Evolutionary conservation across 2,797 vertebrate genomes (phyloP), one percentile per base, ranked within the genome.

Genomic region (Anguilla marmorata): DNA sequence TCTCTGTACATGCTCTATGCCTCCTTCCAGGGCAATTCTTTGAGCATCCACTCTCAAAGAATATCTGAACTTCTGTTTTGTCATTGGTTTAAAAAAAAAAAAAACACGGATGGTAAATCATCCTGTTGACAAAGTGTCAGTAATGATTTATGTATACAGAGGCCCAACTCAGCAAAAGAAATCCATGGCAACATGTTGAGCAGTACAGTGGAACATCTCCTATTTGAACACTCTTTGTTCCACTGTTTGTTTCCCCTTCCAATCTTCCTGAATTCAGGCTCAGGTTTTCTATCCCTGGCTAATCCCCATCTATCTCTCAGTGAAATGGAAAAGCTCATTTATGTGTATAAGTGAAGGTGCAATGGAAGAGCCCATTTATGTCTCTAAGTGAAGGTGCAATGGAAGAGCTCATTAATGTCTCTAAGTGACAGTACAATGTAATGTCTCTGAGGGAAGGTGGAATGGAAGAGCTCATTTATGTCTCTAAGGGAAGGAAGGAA

Each of bases 51-150:
- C 37, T 48, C 41, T 24, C 37, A 80, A 45, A 82, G 79, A 24
- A 82, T 84, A 11, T 12, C 48, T 54, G 83, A 33, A 14, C 9
- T 56, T 30, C 76, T 84, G 63, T 86, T 89, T 92, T 52, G 30
- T 30, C 37, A 30, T 86, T 88, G 24, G 86, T 79, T 24, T 12
- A 33, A 33, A 76, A 69, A 66, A 45, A 52, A 50, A 56, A 56
- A 58, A 50, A 27, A 50, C 50, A 56, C 1, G 21, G 24, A n/a
- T 14, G 54, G 50, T 16, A 30, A 56, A 16, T 84, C 52, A 27
- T 52, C 63, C 33, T 87, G 58, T 33, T 66, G 27, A 87, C 24
- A 79, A 79, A 84, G 83, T 33, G 50, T 54, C 83, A 45, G 52
- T 84, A 30, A 84, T 56, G 83, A 30, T 84, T 84, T 56, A n/a